Conservation (phyloP, 1,140 invertebrate species). For the Drosophila paulistorum region DNA sequence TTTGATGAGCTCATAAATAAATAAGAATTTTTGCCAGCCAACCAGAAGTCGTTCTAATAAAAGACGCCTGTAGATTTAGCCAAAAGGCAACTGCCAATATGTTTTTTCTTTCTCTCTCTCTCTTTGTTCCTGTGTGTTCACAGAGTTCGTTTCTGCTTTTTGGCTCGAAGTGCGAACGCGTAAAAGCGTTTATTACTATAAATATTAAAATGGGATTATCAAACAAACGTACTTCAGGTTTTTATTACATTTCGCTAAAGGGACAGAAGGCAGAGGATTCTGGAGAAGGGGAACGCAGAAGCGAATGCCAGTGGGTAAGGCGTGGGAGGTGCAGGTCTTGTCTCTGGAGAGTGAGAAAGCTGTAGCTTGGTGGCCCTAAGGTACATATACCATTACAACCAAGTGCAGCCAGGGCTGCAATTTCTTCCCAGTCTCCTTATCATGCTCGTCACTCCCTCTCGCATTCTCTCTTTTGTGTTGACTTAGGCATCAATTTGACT, state of each 20-base stretch:
- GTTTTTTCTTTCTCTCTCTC: background rate
- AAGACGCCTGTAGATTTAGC: slow-evolving; percentile 16
- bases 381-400: slow-evolving; percentile 27
- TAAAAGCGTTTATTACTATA: slow-evolving; percentile 69
- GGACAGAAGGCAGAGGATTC: background rate
- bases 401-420: slow-evolving; percentile 51
- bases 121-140: background rate
- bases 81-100: slow-evolving; percentile 41
- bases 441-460: background rate
- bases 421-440: slow-evolving; percentile 24
- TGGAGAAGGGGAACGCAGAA: background rate
- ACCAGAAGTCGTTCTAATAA: slow-evolving; percentile 23
- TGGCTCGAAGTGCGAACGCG: slow-evolving; percentile 46
- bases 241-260: slow-evolving; percentile 55
- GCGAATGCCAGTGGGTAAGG: background rate
- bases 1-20: slow-evolving; percentile 29
- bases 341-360: slow-evolving; percentile 32
- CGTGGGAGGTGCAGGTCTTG: background rate
- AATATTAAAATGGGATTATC: slow-evolving; percentile 69
- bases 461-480: slow-evolving; percentile 39
- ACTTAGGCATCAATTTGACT: slow-evolving; percentile 61
- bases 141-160: background rate
- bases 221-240: slow-evolving; percentile 64
- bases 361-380: slow-evolving; percentile 4
- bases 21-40: slow-evolving; percentile 24